These are phyloP conservation scores for Autographa gamma DNA, from an alignment of 2,888 invertebrate genomes.

Conservation along the genomic window DNA sequence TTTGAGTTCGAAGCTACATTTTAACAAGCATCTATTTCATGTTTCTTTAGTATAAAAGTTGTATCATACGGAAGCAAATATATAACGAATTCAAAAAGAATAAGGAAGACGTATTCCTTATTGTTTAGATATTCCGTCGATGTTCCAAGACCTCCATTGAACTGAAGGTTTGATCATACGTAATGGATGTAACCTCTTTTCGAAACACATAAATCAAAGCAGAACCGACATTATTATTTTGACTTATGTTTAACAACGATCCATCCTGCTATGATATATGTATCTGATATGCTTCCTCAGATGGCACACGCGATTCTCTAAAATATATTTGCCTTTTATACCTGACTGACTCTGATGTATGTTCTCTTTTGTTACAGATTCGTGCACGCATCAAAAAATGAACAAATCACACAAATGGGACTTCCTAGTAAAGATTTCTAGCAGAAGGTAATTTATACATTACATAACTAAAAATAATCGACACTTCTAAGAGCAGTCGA, in stretches of 20 bases:
- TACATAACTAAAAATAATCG: slow-evolving; percentile 14
- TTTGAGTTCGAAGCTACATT: background rate
- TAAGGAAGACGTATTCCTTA: slow-evolving; percentile 6
- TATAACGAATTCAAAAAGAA: slow-evolving; percentile 7
- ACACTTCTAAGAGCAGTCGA: slow-evolving; percentile 18
- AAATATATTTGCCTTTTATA: slow-evolving; percentile 55
- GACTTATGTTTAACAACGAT: slow-evolving; percentile 17
- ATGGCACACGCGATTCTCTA: slow-evolving; percentile 39
- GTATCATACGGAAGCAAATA: slow-evolving; percentile 20
- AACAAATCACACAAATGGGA: slow-evolving; percentile 76
- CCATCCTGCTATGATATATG: slow-evolving; percentile 17
- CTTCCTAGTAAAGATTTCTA: slow-evolving; percentile 72
- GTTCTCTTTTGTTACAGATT: slow-evolving; percentile 79
- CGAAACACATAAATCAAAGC: slow-evolving; percentile 12
- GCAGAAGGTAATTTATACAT: slow-evolving; percentile 69
- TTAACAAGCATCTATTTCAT: background rate
- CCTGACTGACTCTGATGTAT: slow-evolving; percentile 57
- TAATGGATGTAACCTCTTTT: background rate
- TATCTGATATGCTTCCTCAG: slow-evolving; percentile 34
- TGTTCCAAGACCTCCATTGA: background rate
- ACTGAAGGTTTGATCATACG: background rate
- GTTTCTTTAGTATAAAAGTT: background rate
- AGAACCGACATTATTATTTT: slow-evolving; percentile 12
- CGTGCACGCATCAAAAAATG: slow-evolving; percentile 72
- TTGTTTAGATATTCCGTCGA: slow-evolving; percentile 6